These are phyloP conservation scores for Bathynomus jamesi DNA, from an alignment of 1,140 invertebrate genomes.

Conservation along the genomic window DNA sequence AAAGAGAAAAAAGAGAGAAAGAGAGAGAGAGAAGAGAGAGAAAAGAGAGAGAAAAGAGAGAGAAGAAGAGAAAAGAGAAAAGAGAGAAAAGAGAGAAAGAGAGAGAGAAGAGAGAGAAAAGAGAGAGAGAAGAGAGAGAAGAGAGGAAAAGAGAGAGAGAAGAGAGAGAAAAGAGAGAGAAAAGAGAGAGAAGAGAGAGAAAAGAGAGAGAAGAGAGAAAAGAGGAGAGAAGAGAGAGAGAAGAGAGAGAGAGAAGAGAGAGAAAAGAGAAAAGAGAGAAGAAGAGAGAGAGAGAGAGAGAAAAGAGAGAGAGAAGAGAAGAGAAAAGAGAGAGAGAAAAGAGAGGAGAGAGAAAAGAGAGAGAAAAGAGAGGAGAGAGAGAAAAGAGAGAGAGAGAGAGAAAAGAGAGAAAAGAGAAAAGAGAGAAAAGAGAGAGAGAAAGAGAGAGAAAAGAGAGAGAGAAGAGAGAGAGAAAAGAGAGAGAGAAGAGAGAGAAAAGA, in stretches of 20 bases:
- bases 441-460: not conserved
- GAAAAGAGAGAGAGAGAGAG: no score
- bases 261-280: not conserved
- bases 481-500: not conserved
- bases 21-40: no score
- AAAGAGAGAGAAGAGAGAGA: not conserved
- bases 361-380: not conserved
- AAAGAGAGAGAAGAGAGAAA: not conserved
- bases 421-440: no score
- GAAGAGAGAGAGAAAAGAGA: no score
- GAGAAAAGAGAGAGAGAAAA: not conserved
- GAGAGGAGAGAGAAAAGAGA: not conserved
- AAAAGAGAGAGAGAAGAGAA: not conserved
- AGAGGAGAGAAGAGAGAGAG: not conserved
- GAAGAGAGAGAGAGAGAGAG: not conserved
- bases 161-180: not conserved
- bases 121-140: slow-evolving; percentile 8
- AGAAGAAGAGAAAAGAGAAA: not conserved
- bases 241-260: not conserved
- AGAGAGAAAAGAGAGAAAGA: not conserved
- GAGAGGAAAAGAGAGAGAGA: not conserved
- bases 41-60: no score
- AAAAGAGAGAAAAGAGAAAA: not conserved
- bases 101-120: not conserved
- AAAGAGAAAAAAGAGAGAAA: not conserved